Evolutionary conservation across 2,888 invertebrate species (phyloP).

Genomic region (Dexiosoma caninum): DNA sequence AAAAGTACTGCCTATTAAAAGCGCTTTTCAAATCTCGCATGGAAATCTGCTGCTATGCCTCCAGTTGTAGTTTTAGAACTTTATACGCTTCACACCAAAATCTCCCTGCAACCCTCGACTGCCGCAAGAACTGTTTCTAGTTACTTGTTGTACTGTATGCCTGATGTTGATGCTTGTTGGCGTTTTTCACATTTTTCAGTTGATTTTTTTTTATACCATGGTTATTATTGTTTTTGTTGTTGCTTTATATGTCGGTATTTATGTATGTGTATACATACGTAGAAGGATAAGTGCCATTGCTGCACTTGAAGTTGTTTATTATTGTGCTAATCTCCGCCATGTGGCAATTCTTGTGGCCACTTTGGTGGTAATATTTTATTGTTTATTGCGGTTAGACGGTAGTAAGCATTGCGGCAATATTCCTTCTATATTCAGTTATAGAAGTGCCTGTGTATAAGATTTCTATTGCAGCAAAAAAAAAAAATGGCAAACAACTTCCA

Average conservation of each 20-base stretch:
- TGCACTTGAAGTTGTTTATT: slow-evolving; percentile 65
- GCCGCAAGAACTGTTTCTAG: neutral
- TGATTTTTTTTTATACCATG: neutral
- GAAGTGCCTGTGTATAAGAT: neutral
- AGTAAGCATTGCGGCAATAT: slow-evolving; percentile 62
- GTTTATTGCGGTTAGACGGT: slow-evolving; percentile 64
- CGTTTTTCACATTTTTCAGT: too few relatives aligned
- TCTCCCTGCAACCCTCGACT: neutral
- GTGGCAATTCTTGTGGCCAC: slow-evolving; percentile 64
- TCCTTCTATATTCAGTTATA: slow-evolving; percentile 7
- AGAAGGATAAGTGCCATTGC: slow-evolving; percentile 46
- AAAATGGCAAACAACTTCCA: neutral
- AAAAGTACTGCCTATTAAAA: too few relatives aligned
- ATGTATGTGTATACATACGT: neutral
- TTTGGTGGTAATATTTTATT: slow-evolving; percentile 64
- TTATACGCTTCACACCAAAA: too few relatives aligned
- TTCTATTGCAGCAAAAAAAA: neutral
- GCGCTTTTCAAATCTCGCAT: too few relatives aligned
- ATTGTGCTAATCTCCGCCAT: slow-evolving; percentile 64
- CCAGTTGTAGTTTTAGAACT: neutral
- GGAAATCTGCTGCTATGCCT: too few relatives aligned
- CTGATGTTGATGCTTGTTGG: neutral
- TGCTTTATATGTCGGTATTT: neutral
- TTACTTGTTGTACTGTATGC: neutral
- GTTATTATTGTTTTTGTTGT: slow-evolving; percentile 20